These are phyloP conservation scores for Zosterops japonicus DNA, from an alignment of 2,113 vertebrate species.

Conservation along the genomic window DNA sequence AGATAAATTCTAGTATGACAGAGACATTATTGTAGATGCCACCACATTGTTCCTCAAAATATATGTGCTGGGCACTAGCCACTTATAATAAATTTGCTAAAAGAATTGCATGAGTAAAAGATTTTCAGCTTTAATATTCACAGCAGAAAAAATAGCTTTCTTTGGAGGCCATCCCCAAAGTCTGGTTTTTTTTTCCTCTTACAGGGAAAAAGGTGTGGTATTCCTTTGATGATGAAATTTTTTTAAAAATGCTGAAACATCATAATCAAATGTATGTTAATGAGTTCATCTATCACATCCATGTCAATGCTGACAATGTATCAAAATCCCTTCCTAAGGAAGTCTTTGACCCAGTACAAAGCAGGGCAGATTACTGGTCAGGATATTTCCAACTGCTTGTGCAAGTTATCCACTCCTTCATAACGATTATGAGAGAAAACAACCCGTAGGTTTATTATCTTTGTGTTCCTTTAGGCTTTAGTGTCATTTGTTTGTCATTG, in stretches of 20 bases:
- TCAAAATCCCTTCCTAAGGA: not conserved
- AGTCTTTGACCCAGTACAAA: not conserved
- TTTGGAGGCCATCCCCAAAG: not conserved
- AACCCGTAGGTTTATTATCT: not conserved
- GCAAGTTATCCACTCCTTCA: not conserved
- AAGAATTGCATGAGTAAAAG: not conserved
- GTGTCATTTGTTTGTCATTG: not conserved
- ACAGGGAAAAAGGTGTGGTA: not conserved
- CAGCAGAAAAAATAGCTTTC: not conserved
- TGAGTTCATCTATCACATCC: not conserved
- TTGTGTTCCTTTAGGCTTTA: not conserved
- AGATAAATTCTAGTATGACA: not conserved
- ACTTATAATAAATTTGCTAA: not conserved
- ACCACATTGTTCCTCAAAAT: not conserved
- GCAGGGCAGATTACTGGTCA: not conserved
- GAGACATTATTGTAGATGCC: not conserved
- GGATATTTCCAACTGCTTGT: not conserved
- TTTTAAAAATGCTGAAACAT: not conserved
- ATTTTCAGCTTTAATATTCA: not conserved
- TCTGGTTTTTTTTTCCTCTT: fast-evolving
- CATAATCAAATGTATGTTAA: not conserved
- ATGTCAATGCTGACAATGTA: not conserved
- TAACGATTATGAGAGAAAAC: not conserved
- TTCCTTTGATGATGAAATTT: not conserved
- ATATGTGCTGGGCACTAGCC: not conserved